Percentiles rank a stretch among this genome's conserved stretches.
phyloP scores from a whole-genome alignment of 2,888 invertebrate genomes.

The Erebia ligea region DNA sequence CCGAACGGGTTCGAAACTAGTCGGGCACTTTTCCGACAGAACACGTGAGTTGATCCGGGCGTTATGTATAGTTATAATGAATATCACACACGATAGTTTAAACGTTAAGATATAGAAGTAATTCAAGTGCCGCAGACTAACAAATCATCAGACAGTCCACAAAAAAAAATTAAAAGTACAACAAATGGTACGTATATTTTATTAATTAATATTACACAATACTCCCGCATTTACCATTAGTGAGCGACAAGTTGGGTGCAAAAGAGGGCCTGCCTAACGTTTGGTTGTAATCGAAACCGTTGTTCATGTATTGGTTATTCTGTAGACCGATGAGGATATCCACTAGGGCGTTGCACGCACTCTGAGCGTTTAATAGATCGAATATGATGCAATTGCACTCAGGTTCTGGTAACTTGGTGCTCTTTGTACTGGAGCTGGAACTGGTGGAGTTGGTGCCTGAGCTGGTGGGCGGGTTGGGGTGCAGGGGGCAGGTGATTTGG shows the following conservation, averaged over 20 bases:
- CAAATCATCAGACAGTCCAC: conserved; percentile 17
- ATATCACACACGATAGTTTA: no score
- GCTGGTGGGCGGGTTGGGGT: conserved; percentile 60
- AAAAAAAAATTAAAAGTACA: conserved; percentile 11
- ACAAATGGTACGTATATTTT: conserved; percentile 19
- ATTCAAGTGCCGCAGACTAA: neutral
- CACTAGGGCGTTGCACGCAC: conserved; percentile 73
- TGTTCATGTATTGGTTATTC: conserved; percentile 75
- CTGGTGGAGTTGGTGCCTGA: conserved; percentile 48
- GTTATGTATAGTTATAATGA: no score
- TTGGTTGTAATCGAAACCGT: conserved; percentile 65
- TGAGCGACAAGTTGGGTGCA: conserved; percentile 67
- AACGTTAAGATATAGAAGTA: no score
- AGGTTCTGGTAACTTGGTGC: conserved; percentile 61
- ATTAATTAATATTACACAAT: conserved; percentile 58
- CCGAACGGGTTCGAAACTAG: no score
- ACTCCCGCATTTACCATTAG: conserved; percentile 76
- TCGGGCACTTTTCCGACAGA: no score
- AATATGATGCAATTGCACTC: conserved; percentile 78
- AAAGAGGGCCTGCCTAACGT: conserved; percentile 62
- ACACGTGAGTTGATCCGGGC: no score
- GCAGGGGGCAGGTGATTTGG: conserved; percentile 71
- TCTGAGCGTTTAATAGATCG: conserved; percentile 72
- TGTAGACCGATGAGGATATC: conserved; percentile 74
- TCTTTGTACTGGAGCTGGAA: conserved; percentile 49